These are phyloP conservation scores for Bombus consobrinus DNA, from an alignment of 1,140 invertebrate species.

Conservation along the genomic window DNA sequence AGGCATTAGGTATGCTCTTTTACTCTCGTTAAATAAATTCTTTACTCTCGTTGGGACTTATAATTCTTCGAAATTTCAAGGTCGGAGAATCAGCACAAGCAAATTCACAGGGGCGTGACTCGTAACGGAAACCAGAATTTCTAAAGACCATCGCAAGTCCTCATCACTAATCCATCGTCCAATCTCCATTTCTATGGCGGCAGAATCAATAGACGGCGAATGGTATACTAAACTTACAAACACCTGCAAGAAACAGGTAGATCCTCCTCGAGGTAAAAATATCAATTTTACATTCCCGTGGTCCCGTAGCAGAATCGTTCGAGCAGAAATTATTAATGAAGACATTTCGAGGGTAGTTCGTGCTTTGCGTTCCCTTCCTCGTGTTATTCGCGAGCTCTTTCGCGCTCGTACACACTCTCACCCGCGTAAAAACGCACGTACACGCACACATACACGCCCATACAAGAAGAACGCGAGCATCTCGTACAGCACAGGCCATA, in stretches of 20 bases:
- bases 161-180: conserved; percentile 22
- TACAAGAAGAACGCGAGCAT: background rate
- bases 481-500: conserved; percentile 62
- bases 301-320: conserved; percentile 39
- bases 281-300: conserved; percentile 39
- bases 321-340: conserved; percentile 60
- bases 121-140: background rate
- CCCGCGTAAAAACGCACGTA: background rate
- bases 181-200: conserved; percentile 3
- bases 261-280: background rate
- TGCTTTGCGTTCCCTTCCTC: conserved; percentile 4
- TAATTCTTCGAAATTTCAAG: background rate
- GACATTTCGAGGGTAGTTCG: conserved; percentile 53
- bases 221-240: background rate
- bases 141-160: background rate
- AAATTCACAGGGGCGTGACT: background rate
- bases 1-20: too few relatives aligned
- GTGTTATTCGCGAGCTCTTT: conserved; percentile 38
- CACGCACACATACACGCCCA: too few relatives aligned
- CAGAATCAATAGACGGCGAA: conserved; percentile 15
- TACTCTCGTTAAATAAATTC: background rate
- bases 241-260: background rate
- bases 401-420: background rate
- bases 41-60: background rate
- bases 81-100: background rate